These are phyloP conservation scores for Zelostemma sp. DNA, from an alignment of 1,140 invertebrate species.

Conservation along the genomic window DNA sequence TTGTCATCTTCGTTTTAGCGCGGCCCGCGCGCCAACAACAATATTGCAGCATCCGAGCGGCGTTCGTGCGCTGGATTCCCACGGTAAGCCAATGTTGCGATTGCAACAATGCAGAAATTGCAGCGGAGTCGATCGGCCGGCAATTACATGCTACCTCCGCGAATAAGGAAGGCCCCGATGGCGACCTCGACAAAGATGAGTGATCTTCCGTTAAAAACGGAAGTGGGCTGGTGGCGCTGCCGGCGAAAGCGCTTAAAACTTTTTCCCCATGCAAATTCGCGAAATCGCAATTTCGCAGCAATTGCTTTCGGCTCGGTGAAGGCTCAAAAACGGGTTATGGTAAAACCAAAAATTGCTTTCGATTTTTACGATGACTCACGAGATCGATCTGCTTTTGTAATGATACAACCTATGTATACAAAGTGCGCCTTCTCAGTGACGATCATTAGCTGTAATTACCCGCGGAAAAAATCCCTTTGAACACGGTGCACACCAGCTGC, in stretches of 20 bases:
- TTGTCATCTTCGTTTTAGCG: constrained; percentile 49
- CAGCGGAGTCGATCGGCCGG: constrained; percentile 46
- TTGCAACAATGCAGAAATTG: constrained; percentile 61
- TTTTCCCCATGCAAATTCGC: too few relatives aligned
- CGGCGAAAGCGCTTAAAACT: too few relatives aligned
- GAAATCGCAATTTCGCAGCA: too few relatives aligned
- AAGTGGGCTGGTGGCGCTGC: neutral
- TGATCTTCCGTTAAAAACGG: constrained; percentile 8
- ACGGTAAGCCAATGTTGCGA: constrained; percentile 60
- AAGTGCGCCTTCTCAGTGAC: constrained; percentile 50
- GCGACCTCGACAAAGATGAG: constrained; percentile 17
- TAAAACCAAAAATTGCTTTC: too few relatives aligned
- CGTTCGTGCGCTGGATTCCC: constrained; percentile 48
- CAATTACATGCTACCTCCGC: constrained; percentile 43
- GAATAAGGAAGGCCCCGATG: constrained; percentile 9
- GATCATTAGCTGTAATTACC: constrained; percentile 63
- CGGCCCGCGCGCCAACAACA: constrained; percentile 8
- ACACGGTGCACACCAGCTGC: constrained; percentile 33
- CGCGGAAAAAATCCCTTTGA: constrained; percentile 39
- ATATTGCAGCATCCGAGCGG: constrained; percentile 36
- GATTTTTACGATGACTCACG: too few relatives aligned
- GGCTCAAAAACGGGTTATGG: too few relatives aligned
- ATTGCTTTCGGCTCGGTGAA: too few relatives aligned
- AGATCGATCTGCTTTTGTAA: neutral
- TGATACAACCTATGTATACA: neutral